Percentiles rank a stretch among this genome's conserved stretches.
These are phyloP conservation scores for Xanthia togata DNA, from an alignment of 2,888 invertebrate genomes.

Conservation along the genomic window DNA sequence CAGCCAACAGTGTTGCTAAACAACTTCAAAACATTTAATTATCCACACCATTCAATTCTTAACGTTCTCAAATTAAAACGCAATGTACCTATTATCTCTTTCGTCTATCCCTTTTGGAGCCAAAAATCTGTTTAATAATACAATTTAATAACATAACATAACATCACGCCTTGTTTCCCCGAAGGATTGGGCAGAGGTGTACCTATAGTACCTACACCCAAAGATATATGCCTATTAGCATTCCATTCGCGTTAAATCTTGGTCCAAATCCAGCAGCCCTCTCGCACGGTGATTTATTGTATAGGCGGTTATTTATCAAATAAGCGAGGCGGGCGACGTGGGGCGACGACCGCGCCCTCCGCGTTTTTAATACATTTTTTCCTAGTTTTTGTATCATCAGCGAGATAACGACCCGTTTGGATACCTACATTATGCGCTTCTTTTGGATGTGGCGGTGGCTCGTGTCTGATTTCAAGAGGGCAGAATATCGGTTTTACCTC, in stretches of 20 bases:
- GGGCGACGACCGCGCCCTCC: slow-evolving; percentile 71
- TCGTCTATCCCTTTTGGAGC: neutral
- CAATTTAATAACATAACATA: too few relatives aligned
- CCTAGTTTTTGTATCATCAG: slow-evolving; percentile 80
- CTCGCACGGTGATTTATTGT: slow-evolving; percentile 79
- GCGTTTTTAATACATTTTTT: slow-evolving; percentile 79
- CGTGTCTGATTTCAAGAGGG: slow-evolving; percentile 9
- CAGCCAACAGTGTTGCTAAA: neutral
- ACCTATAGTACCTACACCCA: too few relatives aligned
- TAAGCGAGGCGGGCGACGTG: slow-evolving; percentile 71
- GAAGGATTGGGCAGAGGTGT: too few relatives aligned
- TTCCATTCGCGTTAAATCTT: slow-evolving; percentile 40
- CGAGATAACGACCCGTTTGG: slow-evolving; percentile 80
- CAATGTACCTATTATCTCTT: neutral
- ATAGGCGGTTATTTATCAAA: slow-evolving; percentile 83
- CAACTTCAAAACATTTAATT: neutral
- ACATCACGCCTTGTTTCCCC: too few relatives aligned
- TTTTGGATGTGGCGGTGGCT: slow-evolving; percentile 44
- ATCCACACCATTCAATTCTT: neutral
- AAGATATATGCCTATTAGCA: neutral
- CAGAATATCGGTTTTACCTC: neutral
- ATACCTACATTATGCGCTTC: slow-evolving; percentile 60
- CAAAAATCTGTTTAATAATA: neutral
- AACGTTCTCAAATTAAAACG: neutral
- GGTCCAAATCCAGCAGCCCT: slow-evolving; percentile 42